Percentiles rank a stretch among this genome's conserved stretches.
Evolutionary conservation across 2,888 invertebrate genomes (phyloP).

Genomic region (Acanthococcus lagerstroemiae): DNA sequence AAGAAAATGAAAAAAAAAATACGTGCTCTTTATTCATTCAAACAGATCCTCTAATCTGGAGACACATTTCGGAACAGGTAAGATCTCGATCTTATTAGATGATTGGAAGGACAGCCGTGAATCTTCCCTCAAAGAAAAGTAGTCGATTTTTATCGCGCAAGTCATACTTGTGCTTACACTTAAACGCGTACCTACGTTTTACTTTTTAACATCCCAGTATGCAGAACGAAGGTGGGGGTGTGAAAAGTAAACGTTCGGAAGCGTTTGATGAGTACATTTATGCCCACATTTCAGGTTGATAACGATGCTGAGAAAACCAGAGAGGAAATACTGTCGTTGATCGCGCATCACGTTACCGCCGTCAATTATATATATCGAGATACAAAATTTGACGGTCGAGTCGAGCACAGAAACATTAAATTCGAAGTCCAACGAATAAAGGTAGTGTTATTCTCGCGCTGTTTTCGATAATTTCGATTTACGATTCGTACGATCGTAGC

Average conservation of each 20-base stretch:
- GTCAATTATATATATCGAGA: slow-evolving; percentile 95
- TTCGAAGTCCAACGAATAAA: slow-evolving; percentile 88
- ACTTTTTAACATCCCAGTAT: too few species aligned
- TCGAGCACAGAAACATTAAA: slow-evolving; percentile 84
- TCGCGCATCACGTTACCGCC: slow-evolving; percentile 96
- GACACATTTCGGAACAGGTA: slow-evolving; percentile 79
- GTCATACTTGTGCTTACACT: too few species aligned
- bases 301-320: slow-evolving; percentile 76
- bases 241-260: not conserved
- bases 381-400: slow-evolving; percentile 84
- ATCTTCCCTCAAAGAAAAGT: too few species aligned
- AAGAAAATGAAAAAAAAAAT: slow-evolving; percentile 54
- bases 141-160: too few species aligned
- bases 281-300: slow-evolving; percentile 49
- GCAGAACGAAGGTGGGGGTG: not conserved
- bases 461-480: too few species aligned
- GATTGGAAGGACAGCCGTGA: too few species aligned
- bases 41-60: slow-evolving; percentile 96
- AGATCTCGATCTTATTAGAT: too few species aligned
- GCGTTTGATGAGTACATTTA: not conserved
- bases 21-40: slow-evolving; percentile 94
- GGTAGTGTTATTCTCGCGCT: too few species aligned
- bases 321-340: slow-evolving; percentile 93
- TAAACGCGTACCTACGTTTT: too few species aligned
- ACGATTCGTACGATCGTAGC: too few species aligned